Conservation (phyloP, 1,140 invertebrate genomes). For the Drosophila kepulauana region DNA sequence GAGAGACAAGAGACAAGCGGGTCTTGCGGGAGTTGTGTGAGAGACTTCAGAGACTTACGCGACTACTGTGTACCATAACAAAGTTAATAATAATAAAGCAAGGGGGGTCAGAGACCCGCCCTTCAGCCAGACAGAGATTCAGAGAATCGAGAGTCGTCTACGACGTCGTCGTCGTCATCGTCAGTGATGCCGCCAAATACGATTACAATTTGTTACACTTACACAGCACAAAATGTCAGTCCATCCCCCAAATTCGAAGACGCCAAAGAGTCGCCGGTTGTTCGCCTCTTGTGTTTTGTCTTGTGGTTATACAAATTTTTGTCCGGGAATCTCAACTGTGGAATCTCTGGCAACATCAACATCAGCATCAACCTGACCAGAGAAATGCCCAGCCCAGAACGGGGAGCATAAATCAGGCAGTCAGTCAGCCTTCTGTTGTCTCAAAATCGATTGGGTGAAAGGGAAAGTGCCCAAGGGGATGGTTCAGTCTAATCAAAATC, state of each 20-base stretch:
- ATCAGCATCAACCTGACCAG: slow-evolving; percentile 70
- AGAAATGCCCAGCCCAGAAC: slow-evolving; percentile 63
- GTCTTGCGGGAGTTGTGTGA: slow-evolving; percentile 40
- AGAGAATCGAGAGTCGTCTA: slow-evolving; percentile 27
- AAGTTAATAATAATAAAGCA: slow-evolving; percentile 82
- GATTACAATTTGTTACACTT: slow-evolving; percentile 83
- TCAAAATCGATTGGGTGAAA: slow-evolving; percentile 58
- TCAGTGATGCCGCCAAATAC: slow-evolving; percentile 73
- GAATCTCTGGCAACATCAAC: slow-evolving; percentile 54
- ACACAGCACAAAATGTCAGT: slow-evolving; percentile 73
- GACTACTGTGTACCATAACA: slow-evolving; percentile 73
- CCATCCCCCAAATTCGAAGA: slow-evolving; percentile 35
- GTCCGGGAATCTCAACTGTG: slow-evolving; percentile 15
- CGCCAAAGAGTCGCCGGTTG: slow-evolving; percentile 77
- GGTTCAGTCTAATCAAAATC: slow-evolving; percentile 74
- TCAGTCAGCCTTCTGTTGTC: slow-evolving; percentile 20
- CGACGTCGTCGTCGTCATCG: slow-evolving; percentile 35
- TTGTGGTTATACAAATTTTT: slow-evolving; percentile 75
- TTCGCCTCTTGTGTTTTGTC: slow-evolving; percentile 19
- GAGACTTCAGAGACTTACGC: slow-evolving; percentile 31
- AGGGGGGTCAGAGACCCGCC: slow-evolving; percentile 18
- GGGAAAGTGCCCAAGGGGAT: slow-evolving; percentile 66
- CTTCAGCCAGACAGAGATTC: slow-evolving; percentile 1
- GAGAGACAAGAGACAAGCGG: slow-evolving; percentile 7
- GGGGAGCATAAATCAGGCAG: slow-evolving; percentile 70